Evolutionary conservation across 92 coral and sea anemone species (phyloP).

Genomic region (Meandrina meandrites): DNA sequence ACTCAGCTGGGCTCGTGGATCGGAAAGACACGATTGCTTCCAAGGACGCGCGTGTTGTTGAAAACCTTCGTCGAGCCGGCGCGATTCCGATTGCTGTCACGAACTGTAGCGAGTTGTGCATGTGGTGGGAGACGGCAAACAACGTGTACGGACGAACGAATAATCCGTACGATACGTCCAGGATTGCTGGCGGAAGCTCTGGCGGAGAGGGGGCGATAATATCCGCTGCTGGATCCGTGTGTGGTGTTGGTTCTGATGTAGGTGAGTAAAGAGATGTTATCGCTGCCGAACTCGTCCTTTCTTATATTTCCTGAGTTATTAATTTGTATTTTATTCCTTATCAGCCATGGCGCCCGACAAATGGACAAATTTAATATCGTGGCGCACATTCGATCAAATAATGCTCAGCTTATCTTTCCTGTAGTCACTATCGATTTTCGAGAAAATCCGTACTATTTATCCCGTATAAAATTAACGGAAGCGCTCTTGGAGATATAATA

Average conservation of each 20-base stretch:
- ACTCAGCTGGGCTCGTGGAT: slow-evolving; percentile 80
- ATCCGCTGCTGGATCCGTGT: slow-evolving; percentile 83
- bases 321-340: not conserved
- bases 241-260: slow-evolving; percentile 86
- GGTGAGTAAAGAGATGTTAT: slow-evolving; percentile 54
- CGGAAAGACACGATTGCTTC: slow-evolving; percentile 69
- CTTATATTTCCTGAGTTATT: not conserved
- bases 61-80: slow-evolving; percentile 75
- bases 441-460: no score
- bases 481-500: no score
- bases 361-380: no score
- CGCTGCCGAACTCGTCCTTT: not conserved
- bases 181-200: slow-evolving; percentile 83
- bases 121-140: slow-evolving; percentile 93
- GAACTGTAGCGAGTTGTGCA: slow-evolving; percentile 88
- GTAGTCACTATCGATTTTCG: no score
- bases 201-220: slow-evolving; percentile 88
- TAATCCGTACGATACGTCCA: slow-evolving; percentile 76
- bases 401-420: no score
- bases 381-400: no score
- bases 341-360: not conserved
- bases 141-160: slow-evolving; percentile 80
- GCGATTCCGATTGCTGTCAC: slow-evolving; percentile 85
- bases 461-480: no score
- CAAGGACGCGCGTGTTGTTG: slow-evolving; percentile 61